phyloP scores from a whole-genome alignment of 2,888 invertebrate species.

The Galerucella pusilla region DNA sequence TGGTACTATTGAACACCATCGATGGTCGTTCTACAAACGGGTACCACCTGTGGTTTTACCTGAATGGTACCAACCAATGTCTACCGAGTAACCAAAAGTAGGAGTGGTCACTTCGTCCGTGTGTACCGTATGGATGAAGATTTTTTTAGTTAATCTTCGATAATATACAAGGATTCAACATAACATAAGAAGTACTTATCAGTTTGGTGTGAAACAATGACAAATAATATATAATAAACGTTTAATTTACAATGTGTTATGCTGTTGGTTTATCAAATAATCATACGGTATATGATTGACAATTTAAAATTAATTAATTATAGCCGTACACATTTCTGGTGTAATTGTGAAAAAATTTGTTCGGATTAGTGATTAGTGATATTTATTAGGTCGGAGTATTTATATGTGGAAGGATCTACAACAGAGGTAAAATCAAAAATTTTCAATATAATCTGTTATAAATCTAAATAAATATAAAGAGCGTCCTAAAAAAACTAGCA shows the following conservation, averaged over 20 bases:
- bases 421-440: constrained; percentile 4
- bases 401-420: constrained; percentile 16
- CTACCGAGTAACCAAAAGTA: constrained; percentile 24
- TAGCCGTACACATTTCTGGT: constrained; percentile 37
- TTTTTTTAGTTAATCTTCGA: constrained; percentile 60
- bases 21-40: constrained; percentile 38
- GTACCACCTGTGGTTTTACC: constrained; percentile 48
- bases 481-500: no score
- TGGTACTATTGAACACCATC: constrained; percentile 34
- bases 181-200: constrained; percentile 64
- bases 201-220: constrained; percentile 66
- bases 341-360: constrained; percentile 34
- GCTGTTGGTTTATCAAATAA: constrained; percentile 61
- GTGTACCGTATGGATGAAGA: constrained; percentile 57
- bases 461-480: not conserved
- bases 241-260: constrained; percentile 63
- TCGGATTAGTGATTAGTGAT: constrained; percentile 23
- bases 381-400: constrained; percentile 8
- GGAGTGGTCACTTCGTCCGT: constrained; percentile 55
- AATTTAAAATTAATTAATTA: constrained; percentile 50
- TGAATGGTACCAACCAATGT: constrained; percentile 52
- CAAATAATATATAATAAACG: constrained; percentile 65
- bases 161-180: constrained; percentile 62
- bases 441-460: not conserved
- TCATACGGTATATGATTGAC: constrained; percentile 59